These are phyloP conservation scores for Megatriorchis doriae DNA, from an alignment of 2,113 vertebrate species.

Conservation along the genomic window DNA sequence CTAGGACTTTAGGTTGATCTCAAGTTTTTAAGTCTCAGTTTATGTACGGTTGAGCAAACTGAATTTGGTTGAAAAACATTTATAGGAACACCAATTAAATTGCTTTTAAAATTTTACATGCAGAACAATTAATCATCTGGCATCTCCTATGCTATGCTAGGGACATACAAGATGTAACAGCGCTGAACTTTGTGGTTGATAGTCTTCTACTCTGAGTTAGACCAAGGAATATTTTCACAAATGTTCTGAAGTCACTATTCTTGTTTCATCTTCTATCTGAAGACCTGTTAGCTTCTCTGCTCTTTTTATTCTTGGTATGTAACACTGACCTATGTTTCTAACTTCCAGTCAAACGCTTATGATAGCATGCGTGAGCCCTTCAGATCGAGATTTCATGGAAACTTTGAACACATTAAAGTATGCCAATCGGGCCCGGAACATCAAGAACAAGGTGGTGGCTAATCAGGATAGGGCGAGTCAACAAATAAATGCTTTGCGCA, in stretches of 20 bases:
- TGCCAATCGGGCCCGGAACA: conserved; percentile 94
- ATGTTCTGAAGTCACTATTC: background rate
- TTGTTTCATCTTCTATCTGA: background rate
- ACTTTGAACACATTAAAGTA: conserved; percentile 95
- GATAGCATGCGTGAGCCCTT: conserved; percentile 97
- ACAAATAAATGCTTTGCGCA: conserved; percentile 90
- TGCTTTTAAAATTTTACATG: background rate
- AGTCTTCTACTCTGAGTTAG: background rate
- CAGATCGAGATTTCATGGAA: conserved; percentile 98
- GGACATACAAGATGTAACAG: background rate
- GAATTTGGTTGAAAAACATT: background rate
- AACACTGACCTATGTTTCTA: background rate
- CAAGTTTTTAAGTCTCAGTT: background rate
- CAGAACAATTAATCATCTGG: background rate
- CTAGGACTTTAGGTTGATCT: background rate
- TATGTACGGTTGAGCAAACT: background rate
- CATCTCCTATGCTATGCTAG: background rate
- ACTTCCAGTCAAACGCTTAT: conserved; percentile 91
- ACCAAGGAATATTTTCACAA: background rate
- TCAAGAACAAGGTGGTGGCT: conserved; percentile 96
- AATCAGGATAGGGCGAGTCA: conserved; percentile 97
- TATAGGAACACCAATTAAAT: background rate
- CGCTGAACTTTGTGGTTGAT: background rate
- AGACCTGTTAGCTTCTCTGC: background rate
- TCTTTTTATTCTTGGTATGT: background rate